phyloP scores from a whole-genome alignment of 2,113 vertebrate species.

The Menura novaehollandiae region DNA sequence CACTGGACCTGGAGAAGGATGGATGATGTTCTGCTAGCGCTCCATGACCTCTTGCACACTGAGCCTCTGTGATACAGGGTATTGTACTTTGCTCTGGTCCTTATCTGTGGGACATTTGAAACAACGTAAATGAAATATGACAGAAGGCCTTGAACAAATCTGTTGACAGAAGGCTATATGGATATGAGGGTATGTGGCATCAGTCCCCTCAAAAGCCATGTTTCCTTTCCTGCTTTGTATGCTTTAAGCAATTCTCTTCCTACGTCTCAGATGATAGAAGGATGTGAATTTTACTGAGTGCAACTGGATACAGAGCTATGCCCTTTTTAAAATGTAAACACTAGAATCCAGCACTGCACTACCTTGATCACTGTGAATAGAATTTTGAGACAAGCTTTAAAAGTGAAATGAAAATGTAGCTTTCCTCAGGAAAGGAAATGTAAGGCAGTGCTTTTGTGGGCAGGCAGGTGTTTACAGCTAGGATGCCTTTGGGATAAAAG shows the following conservation, averaged over 20 bases:
- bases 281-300: not conserved
- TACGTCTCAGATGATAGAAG: not conserved
- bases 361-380: not conserved
- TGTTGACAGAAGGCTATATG: not conserved
- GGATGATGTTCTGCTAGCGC: not conserved
- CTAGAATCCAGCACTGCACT: not conserved
- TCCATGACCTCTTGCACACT: not conserved
- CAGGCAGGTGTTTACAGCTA: not conserved
- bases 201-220: not conserved
- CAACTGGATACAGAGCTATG: not conserved
- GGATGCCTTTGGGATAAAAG: not conserved
- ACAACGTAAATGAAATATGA: not conserved
- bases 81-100: not conserved
- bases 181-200: not conserved
- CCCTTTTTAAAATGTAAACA: not conserved
- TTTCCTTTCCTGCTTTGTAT: not conserved
- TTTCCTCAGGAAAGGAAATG: not conserved
- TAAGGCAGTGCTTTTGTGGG: not conserved
- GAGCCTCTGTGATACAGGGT: not conserved
- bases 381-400: not conserved
- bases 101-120: not conserved
- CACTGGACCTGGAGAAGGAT: not conserved
- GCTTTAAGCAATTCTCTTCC: not conserved
- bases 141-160: not conserved
- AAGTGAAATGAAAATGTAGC: not conserved